Conservation (phyloP, 2,113 vertebrate species). For the Hylia prasina region DNA sequence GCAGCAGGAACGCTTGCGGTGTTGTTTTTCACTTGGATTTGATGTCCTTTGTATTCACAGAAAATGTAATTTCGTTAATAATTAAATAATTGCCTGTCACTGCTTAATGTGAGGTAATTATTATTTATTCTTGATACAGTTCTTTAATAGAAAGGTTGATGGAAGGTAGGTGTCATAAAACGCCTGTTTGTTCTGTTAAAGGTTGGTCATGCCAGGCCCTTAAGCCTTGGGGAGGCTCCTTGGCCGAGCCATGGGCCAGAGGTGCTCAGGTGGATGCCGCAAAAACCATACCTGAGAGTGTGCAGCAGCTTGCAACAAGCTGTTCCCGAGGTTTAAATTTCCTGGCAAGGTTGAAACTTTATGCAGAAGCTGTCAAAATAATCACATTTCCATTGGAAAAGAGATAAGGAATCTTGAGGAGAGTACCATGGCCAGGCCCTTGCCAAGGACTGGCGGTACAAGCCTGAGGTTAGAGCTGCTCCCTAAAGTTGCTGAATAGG, state of each 20-base stretch:
- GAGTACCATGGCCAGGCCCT: background rate
- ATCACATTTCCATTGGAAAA: background rate
- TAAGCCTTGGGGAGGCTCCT: background rate
- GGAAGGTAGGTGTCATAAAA: background rate
- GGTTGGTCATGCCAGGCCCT: background rate
- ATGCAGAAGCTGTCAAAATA: background rate
- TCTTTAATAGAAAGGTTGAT: background rate
- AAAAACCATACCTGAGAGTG: background rate
- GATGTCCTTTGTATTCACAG: background rate
- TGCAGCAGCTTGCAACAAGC: no score
- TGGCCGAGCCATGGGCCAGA: fast-evolving
- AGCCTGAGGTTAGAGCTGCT: background rate
- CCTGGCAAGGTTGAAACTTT: background rate
- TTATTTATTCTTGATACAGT: background rate
- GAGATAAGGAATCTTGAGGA: background rate
- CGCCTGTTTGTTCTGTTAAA: background rate
- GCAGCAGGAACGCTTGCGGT: background rate
- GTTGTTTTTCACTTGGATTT: background rate
- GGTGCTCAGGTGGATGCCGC: background rate
- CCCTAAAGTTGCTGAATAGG: background rate
- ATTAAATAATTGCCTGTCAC: background rate
- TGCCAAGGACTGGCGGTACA: background rate
- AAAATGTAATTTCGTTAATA: background rate
- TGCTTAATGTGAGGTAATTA: background rate
- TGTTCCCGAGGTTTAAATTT: background rate